Evolutionary conservation across 1,140 invertebrate species (phyloP).

Genomic region (Melitaea cinxia): DNA sequence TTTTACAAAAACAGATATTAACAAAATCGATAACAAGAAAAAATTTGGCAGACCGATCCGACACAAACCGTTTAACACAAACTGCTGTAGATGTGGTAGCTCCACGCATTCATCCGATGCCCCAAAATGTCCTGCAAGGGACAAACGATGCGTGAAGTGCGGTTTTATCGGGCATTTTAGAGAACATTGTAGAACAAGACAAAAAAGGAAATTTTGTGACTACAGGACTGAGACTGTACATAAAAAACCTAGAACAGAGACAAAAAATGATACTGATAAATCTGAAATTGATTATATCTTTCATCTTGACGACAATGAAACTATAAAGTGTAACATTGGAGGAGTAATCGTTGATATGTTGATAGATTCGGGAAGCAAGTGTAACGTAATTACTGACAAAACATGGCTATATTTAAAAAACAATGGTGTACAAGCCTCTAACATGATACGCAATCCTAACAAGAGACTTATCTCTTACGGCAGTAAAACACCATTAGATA

Average conservation of each 20-base stretch:
- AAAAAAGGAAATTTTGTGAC: background rate
- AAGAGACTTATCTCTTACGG: slow-evolving; percentile 41
- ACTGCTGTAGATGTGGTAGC: slow-evolving; percentile 1
- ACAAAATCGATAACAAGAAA: background rate
- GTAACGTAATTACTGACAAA: slow-evolving; percentile 46
- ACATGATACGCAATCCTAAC: slow-evolving; percentile 27
- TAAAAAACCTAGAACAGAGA: background rate
- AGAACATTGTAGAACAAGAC: background rate
- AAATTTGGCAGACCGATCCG: background rate
- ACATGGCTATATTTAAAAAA: slow-evolving; percentile 39
- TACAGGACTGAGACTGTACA: background rate
- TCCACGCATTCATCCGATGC: background rate
- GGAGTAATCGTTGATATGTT: slow-evolving; percentile 33
- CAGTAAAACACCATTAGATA: slow-evolving; percentile 33
- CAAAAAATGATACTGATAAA: background rate
- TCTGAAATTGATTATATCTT: slow-evolving; percentile 24
- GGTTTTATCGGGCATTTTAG: background rate
- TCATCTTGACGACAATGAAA: slow-evolving; percentile 24
- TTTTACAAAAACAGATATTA: background rate
- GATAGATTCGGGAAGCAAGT: slow-evolving; percentile 40
- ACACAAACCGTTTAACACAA: background rate
- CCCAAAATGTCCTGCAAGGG: background rate
- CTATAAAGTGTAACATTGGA: slow-evolving; percentile 25
- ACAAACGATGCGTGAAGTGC: background rate
- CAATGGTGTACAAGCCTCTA: slow-evolving; percentile 6